Conservation (phyloP, 2,888 invertebrate species). For the Aphidius colemani region DNA sequence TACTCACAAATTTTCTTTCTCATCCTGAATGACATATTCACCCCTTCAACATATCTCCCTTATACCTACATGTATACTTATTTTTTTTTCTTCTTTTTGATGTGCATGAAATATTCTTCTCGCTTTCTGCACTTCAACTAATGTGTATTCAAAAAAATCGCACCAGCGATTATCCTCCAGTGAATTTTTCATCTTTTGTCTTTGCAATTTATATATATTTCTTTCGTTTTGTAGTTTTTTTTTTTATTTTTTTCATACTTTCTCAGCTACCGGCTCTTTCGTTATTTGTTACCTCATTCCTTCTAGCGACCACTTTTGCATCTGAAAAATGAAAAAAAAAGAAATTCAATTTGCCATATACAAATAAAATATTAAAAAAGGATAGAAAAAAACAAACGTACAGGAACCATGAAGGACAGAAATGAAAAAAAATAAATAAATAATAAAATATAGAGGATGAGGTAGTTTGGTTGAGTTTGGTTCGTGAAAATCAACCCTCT, state of each 20-base stretch:
- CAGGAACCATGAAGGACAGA: conserved; percentile 14
- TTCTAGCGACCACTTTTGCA: neutral
- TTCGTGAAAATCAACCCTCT: conserved; percentile 45
- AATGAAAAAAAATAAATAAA: conserved; percentile 15
- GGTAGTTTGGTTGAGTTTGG: conserved; percentile 36
- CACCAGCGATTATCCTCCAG: conserved; percentile 1
- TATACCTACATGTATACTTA: neutral
- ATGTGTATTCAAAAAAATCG: conserved; percentile 18
- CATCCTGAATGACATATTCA: conserved; percentile 29
- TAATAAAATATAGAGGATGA: conserved; percentile 7
- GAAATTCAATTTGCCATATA: conserved; percentile 19
- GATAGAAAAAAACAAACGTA: neutral
- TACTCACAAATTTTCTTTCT: conserved; percentile 26
- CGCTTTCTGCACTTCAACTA: conserved; percentile 22
- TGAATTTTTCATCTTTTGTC: conserved; percentile 4
- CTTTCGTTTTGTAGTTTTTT: conserved; percentile 5
- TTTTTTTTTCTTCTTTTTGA: too few species aligned
- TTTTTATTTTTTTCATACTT: conserved; percentile 11
- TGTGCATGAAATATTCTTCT: neutral
- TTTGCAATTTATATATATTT: conserved; percentile 4
- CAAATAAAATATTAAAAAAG: conserved; percentile 10
- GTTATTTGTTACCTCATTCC: conserved; percentile 5
- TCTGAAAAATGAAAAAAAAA: conserved; percentile 16
- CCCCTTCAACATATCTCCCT: conserved; percentile 11
- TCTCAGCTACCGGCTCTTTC: too few species aligned